A percentile compares a stretch with the other conserved stretches of the same genome.
Conservation (phyloP, 1,140 invertebrate genomes). For the Drosophila punjabiensis region DNA sequence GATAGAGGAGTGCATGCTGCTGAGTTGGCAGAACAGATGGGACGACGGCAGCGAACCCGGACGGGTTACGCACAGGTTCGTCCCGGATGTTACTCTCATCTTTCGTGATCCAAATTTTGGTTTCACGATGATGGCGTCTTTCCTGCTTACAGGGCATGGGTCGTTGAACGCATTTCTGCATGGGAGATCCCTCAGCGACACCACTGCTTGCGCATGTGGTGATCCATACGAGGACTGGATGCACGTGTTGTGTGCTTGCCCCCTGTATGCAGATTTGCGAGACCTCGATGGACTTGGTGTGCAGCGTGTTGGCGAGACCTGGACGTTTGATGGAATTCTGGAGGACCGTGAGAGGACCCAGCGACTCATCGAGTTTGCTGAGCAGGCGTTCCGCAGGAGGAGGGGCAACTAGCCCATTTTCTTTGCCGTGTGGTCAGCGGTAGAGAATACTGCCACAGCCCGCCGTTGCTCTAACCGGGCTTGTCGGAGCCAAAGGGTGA, state of each 20-base stretch:
- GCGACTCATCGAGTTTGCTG: not conserved
- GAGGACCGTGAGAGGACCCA: not conserved
- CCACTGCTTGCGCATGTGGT: not conserved
- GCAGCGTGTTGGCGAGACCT: too few relatives aligned
- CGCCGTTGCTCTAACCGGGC: not conserved
- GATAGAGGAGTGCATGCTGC: too few relatives aligned
- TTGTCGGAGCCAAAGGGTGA: too few relatives aligned
- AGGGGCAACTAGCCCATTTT: not conserved
- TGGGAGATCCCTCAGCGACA: not conserved
- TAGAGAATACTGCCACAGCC: not conserved
- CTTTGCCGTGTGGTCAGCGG: slow-evolving; percentile 1
- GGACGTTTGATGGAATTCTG: not conserved
- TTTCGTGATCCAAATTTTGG: slow-evolving; percentile 6
- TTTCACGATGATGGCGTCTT: slow-evolving; percentile 12
- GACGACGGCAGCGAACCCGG: slow-evolving; percentile 25
- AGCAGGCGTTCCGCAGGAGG: not conserved
- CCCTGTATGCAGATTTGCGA: not conserved
- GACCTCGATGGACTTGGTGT: slow-evolving; percentile 10
- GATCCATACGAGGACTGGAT: not conserved
- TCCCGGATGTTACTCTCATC: slow-evolving; percentile 16
- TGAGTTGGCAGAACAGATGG: slow-evolving; percentile 30
- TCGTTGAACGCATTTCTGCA: slow-evolving; percentile 1
- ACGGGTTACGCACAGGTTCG: slow-evolving; percentile 9
- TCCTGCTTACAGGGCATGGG: not conserved
- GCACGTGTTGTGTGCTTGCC: too few relatives aligned